Conservation (phyloP, 2,113 vertebrate species). For the Onychostruthus taczanowskii region DNA sequence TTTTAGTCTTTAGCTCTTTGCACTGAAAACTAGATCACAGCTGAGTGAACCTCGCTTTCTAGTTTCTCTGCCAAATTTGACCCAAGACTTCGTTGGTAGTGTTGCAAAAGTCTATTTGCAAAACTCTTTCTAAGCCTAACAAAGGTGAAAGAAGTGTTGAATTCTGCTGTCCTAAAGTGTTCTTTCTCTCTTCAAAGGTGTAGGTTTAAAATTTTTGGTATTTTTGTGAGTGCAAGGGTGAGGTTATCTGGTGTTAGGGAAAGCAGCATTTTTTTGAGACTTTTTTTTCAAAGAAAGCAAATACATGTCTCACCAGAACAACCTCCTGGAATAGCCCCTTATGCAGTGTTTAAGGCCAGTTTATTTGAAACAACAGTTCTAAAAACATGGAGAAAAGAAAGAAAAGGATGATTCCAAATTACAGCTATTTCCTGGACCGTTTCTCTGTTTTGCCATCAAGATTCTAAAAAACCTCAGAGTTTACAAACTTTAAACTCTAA, state of each 20-base stretch:
- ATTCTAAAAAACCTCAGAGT: not conserved
- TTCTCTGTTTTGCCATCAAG: not conserved
- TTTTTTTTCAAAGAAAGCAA: not conserved
- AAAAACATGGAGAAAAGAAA: not conserved
- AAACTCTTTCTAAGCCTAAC: not conserved
- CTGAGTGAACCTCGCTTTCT: not conserved
- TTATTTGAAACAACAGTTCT: not conserved
- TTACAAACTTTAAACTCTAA: conserved; percentile 39
- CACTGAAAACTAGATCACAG: not conserved
- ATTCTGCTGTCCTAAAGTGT: not conserved
- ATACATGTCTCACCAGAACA: not conserved
- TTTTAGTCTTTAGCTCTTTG: not conserved
- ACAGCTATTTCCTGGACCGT: not conserved
- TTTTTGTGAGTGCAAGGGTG: not conserved
- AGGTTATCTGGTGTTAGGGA: not conserved
- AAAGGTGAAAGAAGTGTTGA: not conserved
- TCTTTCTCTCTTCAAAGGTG: not conserved
- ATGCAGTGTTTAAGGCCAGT: not conserved
- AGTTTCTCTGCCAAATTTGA: not conserved
- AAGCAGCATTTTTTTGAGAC: not conserved
- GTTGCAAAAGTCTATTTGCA: not conserved
- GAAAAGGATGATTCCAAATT: not conserved
- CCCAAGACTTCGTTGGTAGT: not conserved
- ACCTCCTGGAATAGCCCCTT: not conserved
- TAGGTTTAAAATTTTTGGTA: not conserved